phyloP scores from a whole-genome alignment of 2,888 invertebrate genomes.

The Apodemia duryi region DNA sequence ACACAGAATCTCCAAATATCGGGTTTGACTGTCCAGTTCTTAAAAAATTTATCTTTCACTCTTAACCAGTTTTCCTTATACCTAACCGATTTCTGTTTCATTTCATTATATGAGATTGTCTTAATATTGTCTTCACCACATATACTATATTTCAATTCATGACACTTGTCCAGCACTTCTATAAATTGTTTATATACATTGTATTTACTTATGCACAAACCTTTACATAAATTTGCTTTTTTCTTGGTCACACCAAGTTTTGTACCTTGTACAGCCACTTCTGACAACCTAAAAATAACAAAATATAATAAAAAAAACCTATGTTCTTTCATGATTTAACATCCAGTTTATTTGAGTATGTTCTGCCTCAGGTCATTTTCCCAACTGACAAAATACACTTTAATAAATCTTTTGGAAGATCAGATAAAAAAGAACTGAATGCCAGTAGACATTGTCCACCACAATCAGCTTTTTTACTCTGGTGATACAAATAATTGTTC shows the following conservation, averaged over 20 bases:
- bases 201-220: conserved; percentile 77
- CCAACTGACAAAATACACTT: no score
- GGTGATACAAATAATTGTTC: no score
- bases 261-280: conserved; percentile 88
- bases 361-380: no score
- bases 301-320: not conserved
- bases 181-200: conserved; percentile 72
- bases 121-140: conserved; percentile 34
- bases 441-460: no score
- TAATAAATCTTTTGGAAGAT: no score
- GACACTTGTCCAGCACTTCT: conserved; percentile 49
- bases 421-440: no score
- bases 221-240: conserved; percentile 53
- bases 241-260: conserved; percentile 90
- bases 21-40: conserved; percentile 79
- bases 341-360: no score
- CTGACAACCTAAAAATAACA: conserved; percentile 74
- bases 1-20: conserved; percentile 63
- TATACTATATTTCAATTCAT: conserved; percentile 38
- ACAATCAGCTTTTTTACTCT: no score
- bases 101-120: conserved; percentile 52
- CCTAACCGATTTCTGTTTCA: conserved; percentile 53
- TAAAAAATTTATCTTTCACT: conserved; percentile 69
- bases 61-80: conserved; percentile 56
- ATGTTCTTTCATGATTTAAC: no score